Base-by-base conservation (phyloP, 2,888 invertebrate species). In the Subacronicta megacephala region DNA sequence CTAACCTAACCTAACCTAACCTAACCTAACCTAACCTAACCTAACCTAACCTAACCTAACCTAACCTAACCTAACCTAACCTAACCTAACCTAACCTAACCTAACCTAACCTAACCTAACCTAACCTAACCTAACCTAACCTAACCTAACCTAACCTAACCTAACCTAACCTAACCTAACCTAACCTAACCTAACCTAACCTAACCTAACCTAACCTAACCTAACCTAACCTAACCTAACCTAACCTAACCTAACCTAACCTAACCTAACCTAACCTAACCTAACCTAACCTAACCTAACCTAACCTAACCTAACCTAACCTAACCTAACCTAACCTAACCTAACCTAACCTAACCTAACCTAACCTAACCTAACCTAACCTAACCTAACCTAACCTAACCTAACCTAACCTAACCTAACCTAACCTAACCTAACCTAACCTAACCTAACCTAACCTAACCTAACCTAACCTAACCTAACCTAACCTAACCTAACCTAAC, bases 1-100 rank as follows among this genome's bases (percentile, higher is more conserved):
- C 50, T 53, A 45, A 51, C 51, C 50, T 41, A 44, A 52, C 43
- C 52, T 44, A 37, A 52, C 17, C 16, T 38, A 38, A 18, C 16
- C 18, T 18, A 18, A 38, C 18, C 16, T 16, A 38, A 18, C 16
- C 17, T 18, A 18, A 38, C 17, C 16, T 38, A 38, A 18, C 16
- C 18, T 18, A 18, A 38, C 18, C 16, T 16, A 38, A 18, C 16
- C 17, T 18, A 18, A 38, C 17, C 16, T 38, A 38, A 18, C 16
- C 18, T 18, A 18, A 38, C 18, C 16, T 16, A 38, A 18, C 16
- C 17, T 18, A 18, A 38, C 17, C 16, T 38, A 38, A 18, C 16
- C 18, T 18, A 18, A 38, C 54, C 55, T 23, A 20, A 55, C 35
- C 38, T 42, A 42, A 37, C 37, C 37, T 37, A 37, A 37, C 37